Conservation (phyloP, 2,888 invertebrate genomes). For the Smittia aterrima region DNA sequence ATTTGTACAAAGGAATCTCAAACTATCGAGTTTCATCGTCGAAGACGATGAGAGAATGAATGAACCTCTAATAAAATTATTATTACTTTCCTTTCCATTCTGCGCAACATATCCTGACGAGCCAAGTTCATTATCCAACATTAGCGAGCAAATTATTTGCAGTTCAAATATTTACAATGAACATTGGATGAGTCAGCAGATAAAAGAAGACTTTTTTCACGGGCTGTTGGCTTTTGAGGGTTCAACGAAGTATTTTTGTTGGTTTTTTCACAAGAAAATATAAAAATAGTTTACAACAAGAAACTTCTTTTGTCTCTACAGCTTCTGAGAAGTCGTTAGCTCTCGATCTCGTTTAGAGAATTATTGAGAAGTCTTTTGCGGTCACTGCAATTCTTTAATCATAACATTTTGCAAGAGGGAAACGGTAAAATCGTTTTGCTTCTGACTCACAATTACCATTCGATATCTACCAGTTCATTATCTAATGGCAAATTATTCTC, state of each 20-base stretch:
- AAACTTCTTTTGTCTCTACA: too few species aligned
- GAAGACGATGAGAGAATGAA: neutral
- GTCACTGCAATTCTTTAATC: too few species aligned
- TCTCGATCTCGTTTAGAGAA: too few species aligned
- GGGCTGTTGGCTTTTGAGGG: neutral
- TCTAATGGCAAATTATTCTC: conserved; percentile 1
- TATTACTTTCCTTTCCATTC: neutral
- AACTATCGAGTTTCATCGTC: neutral
- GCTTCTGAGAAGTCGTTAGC: too few species aligned
- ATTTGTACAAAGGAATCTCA: conserved; percentile 7
- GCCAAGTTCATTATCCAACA: conserved; percentile 6
- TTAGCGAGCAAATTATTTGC: conserved; percentile 20
- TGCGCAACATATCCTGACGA: neutral
- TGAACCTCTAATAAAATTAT: conserved; percentile 18
- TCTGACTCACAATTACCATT: neutral
- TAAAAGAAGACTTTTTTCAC: conserved; percentile 8
- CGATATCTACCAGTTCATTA: conserved; percentile 17
- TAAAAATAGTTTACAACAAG: too few species aligned
- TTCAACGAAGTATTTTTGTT: neutral
- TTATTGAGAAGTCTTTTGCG: too few species aligned
- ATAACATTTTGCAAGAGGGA: too few species aligned
- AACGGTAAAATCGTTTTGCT: neutral
- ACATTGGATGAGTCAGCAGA: neutral
- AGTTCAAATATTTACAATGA: conserved; percentile 27
- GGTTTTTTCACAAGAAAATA: too few species aligned